Evolutionary conservation across 2,113 vertebrate species (phyloP), one percentile per base, ranked within the genome.

Genomic region (Oxygymnocypris stewartii): DNA sequence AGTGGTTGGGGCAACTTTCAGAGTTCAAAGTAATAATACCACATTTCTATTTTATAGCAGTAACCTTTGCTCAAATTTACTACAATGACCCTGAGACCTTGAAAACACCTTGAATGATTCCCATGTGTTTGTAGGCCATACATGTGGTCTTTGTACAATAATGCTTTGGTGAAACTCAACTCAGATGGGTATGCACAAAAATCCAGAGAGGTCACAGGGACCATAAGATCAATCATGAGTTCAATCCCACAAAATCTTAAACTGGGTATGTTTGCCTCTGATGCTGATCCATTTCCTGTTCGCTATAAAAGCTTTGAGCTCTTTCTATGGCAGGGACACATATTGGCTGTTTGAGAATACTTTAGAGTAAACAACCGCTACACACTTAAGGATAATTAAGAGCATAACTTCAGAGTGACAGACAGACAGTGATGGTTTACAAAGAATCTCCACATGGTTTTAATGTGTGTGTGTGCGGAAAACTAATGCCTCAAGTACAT

Each of bases 401-500:
- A 82, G n/a, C 79, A 82, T 20, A 42, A 61, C n/a, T 44, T 76
- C 74, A 25, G 7, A 74, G 51, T 25, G 71, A 59, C 25, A 80
- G 47, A 14, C 20, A 80, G 40, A 40, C 11, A 86, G 13, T 18
- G 7, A 20, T 86, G 77, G 6, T 86, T 57, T 51, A 75, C 78
- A 86, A 90, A 91, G 89, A 88, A 88, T 71, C 65, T 40, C 14
- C 28, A 78, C 42, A 77, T 93, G 82, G n/a, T 91, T 91, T 91
- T 87, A 89, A 92, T 91, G 86, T 86, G 90, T 90, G 90, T 90
- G 86, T 86, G 89, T 84, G 88, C 31, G 83, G 88, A 87, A 89
- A 88, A 88, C 88, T 80, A 86, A 35, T 85, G 89, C 92, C 91
- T 94, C 93, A 90, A 93, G 94, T 94, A 94, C 92, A 93, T 90